Conservation (phyloP, 1,140 invertebrate genomes). For the Ips typographus region DNA sequence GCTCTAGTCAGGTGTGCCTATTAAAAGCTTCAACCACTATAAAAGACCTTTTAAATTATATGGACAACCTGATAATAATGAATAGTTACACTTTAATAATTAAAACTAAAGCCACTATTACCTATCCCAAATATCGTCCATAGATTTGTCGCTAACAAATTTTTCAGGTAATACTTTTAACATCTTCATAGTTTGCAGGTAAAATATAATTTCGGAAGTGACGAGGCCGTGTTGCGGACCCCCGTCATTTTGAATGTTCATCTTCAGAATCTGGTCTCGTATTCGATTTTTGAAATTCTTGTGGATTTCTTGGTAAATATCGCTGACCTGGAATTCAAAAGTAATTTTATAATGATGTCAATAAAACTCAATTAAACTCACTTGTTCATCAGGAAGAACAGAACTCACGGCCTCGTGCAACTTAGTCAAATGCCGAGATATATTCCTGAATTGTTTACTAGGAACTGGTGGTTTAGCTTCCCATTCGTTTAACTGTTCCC, state of each 20-base stretch:
- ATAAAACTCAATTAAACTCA: conserved; percentile 38
- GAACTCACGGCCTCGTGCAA: conserved; percentile 87
- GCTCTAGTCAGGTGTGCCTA: background rate
- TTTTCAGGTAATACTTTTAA: conserved; percentile 77
- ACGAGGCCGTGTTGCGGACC: conserved; percentile 95
- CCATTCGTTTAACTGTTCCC: conserved; percentile 78
- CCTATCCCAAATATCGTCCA: conserved; percentile 79
- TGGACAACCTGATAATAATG: too few species aligned
- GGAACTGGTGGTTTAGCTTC: conserved; percentile 94
- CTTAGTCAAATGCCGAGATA: conserved; percentile 89
- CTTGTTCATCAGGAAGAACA: conserved; percentile 73
- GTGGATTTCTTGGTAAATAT: conserved; percentile 83
- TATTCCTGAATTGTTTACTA: conserved; percentile 86
- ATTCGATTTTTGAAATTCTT: conserved; percentile 85
- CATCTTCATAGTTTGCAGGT: conserved; percentile 87
- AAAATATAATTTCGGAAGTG: conserved; percentile 93
- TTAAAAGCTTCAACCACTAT: too few species aligned
- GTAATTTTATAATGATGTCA: conserved; percentile 1
- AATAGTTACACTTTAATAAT: too few species aligned
- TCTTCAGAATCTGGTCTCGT: conserved; percentile 76
- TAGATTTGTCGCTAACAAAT: conserved; percentile 70
- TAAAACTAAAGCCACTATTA: conserved; percentile 48
- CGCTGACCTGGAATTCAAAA: conserved; percentile 54
- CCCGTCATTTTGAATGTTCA: conserved; percentile 92
- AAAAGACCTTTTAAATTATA: too few species aligned